These are phyloP conservation scores for Troglohyphantes excavatus DNA, from an alignment of 2,888 invertebrate species.

Conservation along the genomic window DNA sequence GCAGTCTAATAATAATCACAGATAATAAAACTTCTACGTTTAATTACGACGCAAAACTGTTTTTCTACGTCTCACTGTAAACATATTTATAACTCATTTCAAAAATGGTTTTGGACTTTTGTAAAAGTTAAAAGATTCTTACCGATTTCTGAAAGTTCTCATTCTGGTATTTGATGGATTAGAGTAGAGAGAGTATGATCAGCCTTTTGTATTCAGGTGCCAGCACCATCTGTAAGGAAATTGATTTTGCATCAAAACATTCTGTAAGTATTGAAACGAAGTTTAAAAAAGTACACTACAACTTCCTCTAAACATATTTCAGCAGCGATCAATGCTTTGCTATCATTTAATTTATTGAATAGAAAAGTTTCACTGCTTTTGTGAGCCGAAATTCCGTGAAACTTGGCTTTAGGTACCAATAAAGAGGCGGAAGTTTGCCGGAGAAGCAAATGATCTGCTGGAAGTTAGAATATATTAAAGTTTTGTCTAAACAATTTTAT, in stretches of 20 bases:
- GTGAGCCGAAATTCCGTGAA: background rate
- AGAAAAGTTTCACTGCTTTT: slow-evolving; percentile 44
- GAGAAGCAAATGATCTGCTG: no score
- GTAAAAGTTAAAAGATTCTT: slow-evolving; percentile 17
- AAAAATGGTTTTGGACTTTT: slow-evolving; percentile 33
- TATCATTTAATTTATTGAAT: slow-evolving; percentile 51
- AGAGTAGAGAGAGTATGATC: slow-evolving; percentile 29
- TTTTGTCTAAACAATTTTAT: no score
- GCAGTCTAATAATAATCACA: no score
- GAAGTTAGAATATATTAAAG: no score
- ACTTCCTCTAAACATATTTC: slow-evolving; percentile 73
- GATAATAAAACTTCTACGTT: no score
- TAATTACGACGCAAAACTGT: no score
- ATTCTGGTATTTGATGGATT: slow-evolving; percentile 67
- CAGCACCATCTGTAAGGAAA: slow-evolving; percentile 69
- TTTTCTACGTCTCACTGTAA: no score
- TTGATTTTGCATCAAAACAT: slow-evolving; percentile 77
- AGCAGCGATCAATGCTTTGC: slow-evolving; percentile 52
- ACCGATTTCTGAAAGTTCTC: slow-evolving; percentile 39
- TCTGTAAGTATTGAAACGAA: slow-evolving; percentile 67
- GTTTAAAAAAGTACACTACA: slow-evolving; percentile 63
- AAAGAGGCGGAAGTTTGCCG: no score
- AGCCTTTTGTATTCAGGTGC: slow-evolving; percentile 66
- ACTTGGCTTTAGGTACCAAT: no score
- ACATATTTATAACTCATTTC: background rate